These are phyloP conservation scores for Xenentodon cancila DNA, from an alignment of 2,797 vertebrate species.

Conservation along the genomic window DNA sequence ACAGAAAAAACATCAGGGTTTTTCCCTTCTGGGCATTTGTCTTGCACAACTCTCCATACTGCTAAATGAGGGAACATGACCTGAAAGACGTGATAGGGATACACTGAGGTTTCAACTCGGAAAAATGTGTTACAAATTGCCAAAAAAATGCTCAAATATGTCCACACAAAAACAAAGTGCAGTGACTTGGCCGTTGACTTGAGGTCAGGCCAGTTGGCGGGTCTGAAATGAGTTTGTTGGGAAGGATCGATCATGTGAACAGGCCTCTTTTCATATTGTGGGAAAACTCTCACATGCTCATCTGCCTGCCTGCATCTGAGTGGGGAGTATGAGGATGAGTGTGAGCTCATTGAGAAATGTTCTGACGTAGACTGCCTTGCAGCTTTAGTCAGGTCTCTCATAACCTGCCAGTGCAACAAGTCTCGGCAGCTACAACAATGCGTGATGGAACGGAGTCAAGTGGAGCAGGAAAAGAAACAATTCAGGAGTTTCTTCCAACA, in stretches of 20 bases:
- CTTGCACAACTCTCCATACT: slow-evolving; percentile 46
- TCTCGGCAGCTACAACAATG: slow-evolving; percentile 70
- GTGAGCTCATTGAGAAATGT: slow-evolving; percentile 64
- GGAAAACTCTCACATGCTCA: slow-evolving; percentile 70
- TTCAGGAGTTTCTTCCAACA: slow-evolving; percentile 31
- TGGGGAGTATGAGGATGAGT: slow-evolving; percentile 26
- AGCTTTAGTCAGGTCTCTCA: slow-evolving; percentile 47
- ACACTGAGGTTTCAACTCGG: slow-evolving; percentile 50
- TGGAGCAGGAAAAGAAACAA: slow-evolving; percentile 39
- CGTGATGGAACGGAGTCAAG: slow-evolving; percentile 31
- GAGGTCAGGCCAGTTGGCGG: slow-evolving; percentile 29
- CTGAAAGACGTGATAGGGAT: slow-evolving; percentile 50
- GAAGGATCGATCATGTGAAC: slow-evolving; percentile 48
- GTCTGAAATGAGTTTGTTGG: slow-evolving; percentile 16
- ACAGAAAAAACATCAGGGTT: slow-evolving; percentile 54
- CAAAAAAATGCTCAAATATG: too few relatives aligned
- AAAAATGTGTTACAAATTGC: neutral
- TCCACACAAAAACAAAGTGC: too few relatives aligned
- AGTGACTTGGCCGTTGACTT: slow-evolving; percentile 2
- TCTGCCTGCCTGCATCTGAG: slow-evolving; percentile 28
- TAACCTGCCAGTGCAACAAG: slow-evolving; percentile 65
- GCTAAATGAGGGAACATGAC: slow-evolving; percentile 45
- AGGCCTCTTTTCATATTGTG: slow-evolving; percentile 57
- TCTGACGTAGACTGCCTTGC: slow-evolving; percentile 39
- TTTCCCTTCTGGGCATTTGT: slow-evolving; percentile 15